A percentile compares a stretch with the other conserved stretches of the same genome.
These are phyloP conservation scores for Emys orbicularis DNA, from an alignment of 2,797 vertebrate species.

Conservation along the genomic window DNA sequence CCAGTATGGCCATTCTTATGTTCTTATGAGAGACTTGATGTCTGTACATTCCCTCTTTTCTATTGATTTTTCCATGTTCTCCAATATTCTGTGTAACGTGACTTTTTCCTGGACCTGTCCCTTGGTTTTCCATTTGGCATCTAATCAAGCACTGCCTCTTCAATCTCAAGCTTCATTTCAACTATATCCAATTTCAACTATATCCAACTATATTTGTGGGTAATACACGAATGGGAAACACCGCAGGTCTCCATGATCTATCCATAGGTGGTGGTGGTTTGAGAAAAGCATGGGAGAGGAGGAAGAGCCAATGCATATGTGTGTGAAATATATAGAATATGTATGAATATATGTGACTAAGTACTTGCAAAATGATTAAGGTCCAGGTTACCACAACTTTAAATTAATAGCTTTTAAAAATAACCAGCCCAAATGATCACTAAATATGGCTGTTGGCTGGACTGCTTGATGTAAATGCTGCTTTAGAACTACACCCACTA, in stretches of 20 bases:
- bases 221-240: not conserved
- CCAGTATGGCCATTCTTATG: too few relatives aligned
- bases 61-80: not conserved
- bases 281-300: not conserved
- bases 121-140: not conserved
- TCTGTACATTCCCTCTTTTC: not conserved
- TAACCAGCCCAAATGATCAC: not conserved
- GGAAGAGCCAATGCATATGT: not conserved
- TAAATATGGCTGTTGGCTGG: not conserved
- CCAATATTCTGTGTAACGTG: not conserved
- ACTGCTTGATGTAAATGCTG: not conserved
- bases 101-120: not conserved
- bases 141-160: not conserved
- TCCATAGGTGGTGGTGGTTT: not conserved
- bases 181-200: not conserved
- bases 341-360: not conserved
- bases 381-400: not conserved
- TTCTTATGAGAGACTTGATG: not conserved
- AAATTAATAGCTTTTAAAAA: not conserved
- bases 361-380: not conserved
- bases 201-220: not conserved
- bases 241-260: accelerated
- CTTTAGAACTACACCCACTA: not conserved
- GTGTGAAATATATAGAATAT: not conserved
- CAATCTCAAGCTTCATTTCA: not conserved